Base-by-base conservation (phyloP, 1,140 invertebrate species). In the Papilio polyxenes region DNA sequence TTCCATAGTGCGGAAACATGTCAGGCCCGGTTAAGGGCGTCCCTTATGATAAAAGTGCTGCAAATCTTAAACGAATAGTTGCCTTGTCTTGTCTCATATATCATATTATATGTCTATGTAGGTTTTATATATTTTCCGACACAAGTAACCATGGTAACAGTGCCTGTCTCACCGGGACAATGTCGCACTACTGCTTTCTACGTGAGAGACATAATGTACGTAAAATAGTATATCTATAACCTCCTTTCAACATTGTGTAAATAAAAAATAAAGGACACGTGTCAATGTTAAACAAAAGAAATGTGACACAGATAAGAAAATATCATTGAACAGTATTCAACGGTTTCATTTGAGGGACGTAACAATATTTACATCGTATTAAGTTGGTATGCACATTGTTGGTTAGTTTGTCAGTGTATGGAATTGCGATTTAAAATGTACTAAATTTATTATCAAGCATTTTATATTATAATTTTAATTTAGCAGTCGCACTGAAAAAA, bases 211-310 rank as follows among this genome's bases (percentile, higher is more conserved):
- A 65, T 65, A 5, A 65, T 31, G 59, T 7, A 72, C 65, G 37
- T 37, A 72, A 72, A 72, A 65, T 65, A 20, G 23, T 5, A 40
- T 37, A 31, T 40, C 65, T 31, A 40, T 72, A 72, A 72, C 65
- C 65, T 37, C 31, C 65, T 37, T 72, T 40, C 11, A 65, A 31
- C 62, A 37, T 37, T 37, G 65, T 72, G 62, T 11, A 31, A 69
- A 37, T 23, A 37, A 62, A 62, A 62, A 62, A 56, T 17, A 56
- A 62, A 62, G n/a, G 17, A 20, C 59, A 37, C 65, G 31, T 31
- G 65, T 23, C 65, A 65, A 65, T 9, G 13, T 72, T 37, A 72
- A 72, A 72, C 65, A 72, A 72, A 72, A 72, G 65, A 72, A 72
- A 72, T 72, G 65, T 72, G 65, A 40, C 31, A 69, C 31, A 72